Base-by-base conservation (phyloP, 2,888 invertebrate genomes). In the Andrena flavipes region DNA sequence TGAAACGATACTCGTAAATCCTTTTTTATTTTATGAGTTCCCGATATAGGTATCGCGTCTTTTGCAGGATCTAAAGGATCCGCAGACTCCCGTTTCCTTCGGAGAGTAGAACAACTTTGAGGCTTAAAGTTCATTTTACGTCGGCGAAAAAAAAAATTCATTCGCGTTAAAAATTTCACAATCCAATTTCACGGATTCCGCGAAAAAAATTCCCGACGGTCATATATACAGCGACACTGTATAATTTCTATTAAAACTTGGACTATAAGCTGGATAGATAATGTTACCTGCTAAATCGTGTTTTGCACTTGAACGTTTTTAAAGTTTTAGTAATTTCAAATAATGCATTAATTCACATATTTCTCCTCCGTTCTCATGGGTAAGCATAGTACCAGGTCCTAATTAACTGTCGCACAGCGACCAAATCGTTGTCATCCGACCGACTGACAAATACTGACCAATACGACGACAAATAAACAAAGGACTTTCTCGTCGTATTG, bases 81-180 rank as follows among this genome's bases (percentile, higher is more conserved):
- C 26, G 10, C 26, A 26, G 42, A 10, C 30, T 35, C 13, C n/a
- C 49, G 20, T 20, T n/a, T 4, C 33, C 4, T 30, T 4, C 49
- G n/a, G 42, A 62, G n/a, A 48, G 26, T 2, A 6, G 48, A 33
- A 20, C 26, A 48, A 63, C 56, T 42, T 63, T 13, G 20, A 1
- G 48, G 20, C n/a, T 60, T 5, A 29, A 63, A n/a, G 23, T 49
- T 67, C 10, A 13, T 56, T 72, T 80, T 49, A 51, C 26, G 48
- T 20, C 63, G 72, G 49, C 56, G 72, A 56, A 35, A 67, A 51
- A 67, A 51, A 78, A 80, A 54, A 42, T 80, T 64, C 63, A 68
- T 68, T 72, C 16, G 49, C 60, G 56, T 80, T 80, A 68, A 80
- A 72, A 80, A 80, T 80, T 80, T 80, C 81, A 68, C 81, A 72